phyloP scores from a whole-genome alignment of 2,888 invertebrate genomes.

The Tinea semifulvella region DNA sequence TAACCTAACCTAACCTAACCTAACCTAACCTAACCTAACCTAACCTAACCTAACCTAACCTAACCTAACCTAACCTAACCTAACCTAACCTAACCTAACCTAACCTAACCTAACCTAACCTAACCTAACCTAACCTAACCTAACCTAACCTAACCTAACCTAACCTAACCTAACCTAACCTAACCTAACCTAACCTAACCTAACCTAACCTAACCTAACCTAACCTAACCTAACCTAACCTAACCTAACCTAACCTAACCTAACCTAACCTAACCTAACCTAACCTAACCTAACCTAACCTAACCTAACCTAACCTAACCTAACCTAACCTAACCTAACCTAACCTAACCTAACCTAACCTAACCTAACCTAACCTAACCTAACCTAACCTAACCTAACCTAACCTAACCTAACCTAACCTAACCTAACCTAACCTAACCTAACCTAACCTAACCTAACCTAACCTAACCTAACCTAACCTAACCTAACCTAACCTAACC shows the following conservation, averaged over 20 bases:
- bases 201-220: slow-evolving; percentile 18
- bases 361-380: slow-evolving; percentile 18
- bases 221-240: slow-evolving; percentile 20
- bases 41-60: slow-evolving; percentile 14
- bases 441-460: slow-evolving; percentile 15
- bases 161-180: slow-evolving; percentile 16
- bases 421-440: slow-evolving; percentile 15
- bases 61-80: slow-evolving; percentile 20
- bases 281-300: slow-evolving; percentile 20
- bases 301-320: slow-evolving; percentile 21
- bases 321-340: slow-evolving; percentile 21
- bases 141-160: slow-evolving; percentile 18
- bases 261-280: slow-evolving; percentile 19
- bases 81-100: slow-evolving; percentile 19
- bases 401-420: slow-evolving; percentile 18
- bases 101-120: slow-evolving; percentile 22
- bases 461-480: slow-evolving; percentile 16
- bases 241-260: slow-evolving; percentile 20
- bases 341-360: slow-evolving; percentile 20
- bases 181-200: slow-evolving; percentile 18
- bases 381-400: slow-evolving; percentile 17
- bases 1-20: slow-evolving; percentile 15
- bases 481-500: slow-evolving; percentile 16
- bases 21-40: slow-evolving; percentile 14
- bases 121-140: slow-evolving; percentile 22